Percentiles rank a stretch among this genome's conserved stretches.
Evolutionary conservation across 2,888 invertebrate species (phyloP).

Genomic region (Acanthococcus lagerstroemiae): DNA sequence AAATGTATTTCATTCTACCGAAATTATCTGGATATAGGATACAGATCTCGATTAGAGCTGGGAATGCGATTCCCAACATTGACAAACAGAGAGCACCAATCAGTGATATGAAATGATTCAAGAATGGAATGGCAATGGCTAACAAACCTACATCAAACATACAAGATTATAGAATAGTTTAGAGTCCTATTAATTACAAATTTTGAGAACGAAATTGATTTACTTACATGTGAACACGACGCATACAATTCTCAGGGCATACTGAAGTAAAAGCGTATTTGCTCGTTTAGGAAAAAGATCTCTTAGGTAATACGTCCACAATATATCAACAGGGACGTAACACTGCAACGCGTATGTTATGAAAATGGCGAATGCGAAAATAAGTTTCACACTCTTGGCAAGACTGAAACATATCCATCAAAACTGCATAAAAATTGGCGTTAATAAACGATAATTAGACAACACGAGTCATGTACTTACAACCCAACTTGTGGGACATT

Average conservation of each 20-base stretch:
- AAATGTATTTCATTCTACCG: slow-evolving; percentile 44
- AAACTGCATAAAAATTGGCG: neutral
- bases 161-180: neutral
- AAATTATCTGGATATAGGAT: slow-evolving; percentile 53
- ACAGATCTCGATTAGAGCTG: slow-evolving; percentile 63
- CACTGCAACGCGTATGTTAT: slow-evolving; percentile 79
- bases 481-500: slow-evolving; percentile 56
- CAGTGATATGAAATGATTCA: slow-evolving; percentile 63
- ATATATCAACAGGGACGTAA: slow-evolving; percentile 74
- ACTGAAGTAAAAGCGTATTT: slow-evolving; percentile 45
- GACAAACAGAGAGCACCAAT: slow-evolving; percentile 65
- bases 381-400: slow-evolving; percentile 52
- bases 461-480: slow-evolving; percentile 43
- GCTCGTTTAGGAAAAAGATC: slow-evolving; percentile 41
- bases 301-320: slow-evolving; percentile 52
- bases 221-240: slow-evolving; percentile 55
- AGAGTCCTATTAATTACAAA: neutral
- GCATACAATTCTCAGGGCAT: slow-evolving; percentile 46
- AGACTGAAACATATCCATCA: slow-evolving; percentile 45
- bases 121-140: slow-evolving; percentile 57
- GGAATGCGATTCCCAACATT: slow-evolving; percentile 62
- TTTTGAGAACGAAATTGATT: neutral
- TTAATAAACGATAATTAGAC: neutral
- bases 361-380: slow-evolving; percentile 61
- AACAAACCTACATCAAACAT: slow-evolving; percentile 53